These are phyloP conservation scores for Prorops nasuta DNA, from an alignment of 1,140 invertebrate species.

Conservation along the genomic window DNA sequence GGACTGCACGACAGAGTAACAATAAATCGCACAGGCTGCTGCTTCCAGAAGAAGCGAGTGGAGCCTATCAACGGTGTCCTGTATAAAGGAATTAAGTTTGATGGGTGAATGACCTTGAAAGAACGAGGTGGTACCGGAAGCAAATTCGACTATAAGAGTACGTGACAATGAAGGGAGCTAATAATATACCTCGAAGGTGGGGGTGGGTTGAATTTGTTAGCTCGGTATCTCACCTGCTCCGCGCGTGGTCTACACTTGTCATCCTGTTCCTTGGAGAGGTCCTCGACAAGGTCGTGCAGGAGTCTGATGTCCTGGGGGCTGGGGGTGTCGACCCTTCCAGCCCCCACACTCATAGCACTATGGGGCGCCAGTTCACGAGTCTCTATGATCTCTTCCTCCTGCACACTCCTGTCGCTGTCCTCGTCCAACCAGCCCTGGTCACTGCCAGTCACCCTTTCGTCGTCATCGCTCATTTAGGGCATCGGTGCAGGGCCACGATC, in stretches of 20 bases:
- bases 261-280: slow-evolving; percentile 49
- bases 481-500: slow-evolving; percentile 37
- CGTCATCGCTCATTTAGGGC: slow-evolving; percentile 53
- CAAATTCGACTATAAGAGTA: no score
- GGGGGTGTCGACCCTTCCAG: slow-evolving; percentile 47
- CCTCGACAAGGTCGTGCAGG: slow-evolving; percentile 48
- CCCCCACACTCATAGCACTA: slow-evolving; percentile 48
- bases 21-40: no score
- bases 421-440: slow-evolving; percentile 22
- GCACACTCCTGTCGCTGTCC: slow-evolving; percentile 14
- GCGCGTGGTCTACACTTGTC: slow-evolving; percentile 37
- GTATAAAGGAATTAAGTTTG: no score
- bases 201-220: no score
- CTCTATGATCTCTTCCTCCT: slow-evolving; percentile 15
- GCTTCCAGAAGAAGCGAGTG: no score
- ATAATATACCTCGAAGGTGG: no score
- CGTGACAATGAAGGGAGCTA: no score
- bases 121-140: no score
- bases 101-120: no score
- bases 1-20: no score
- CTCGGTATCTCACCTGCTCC: slow-evolving; percentile 40
- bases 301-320: slow-evolving; percentile 52
- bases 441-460: slow-evolving; percentile 32
- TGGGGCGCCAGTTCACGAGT: slow-evolving; percentile 50
- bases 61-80: no score